A percentile compares a stretch with the other conserved stretches of the same genome.
Evolutionary conservation across 2,888 invertebrate genomes (phyloP).

Genomic region (Tromatobia lineatoria): DNA sequence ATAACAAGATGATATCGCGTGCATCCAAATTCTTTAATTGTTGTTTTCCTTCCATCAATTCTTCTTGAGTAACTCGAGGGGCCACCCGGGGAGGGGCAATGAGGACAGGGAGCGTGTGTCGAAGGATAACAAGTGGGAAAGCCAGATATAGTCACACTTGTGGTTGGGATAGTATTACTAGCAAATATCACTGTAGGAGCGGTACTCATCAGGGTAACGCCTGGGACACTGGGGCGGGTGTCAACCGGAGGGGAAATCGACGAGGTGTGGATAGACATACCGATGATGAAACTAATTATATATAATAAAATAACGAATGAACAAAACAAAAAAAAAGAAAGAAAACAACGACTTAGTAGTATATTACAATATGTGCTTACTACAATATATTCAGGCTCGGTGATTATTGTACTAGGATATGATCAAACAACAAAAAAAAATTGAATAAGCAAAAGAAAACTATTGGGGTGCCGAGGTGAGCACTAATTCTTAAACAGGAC

Average conservation of each 20-base stretch:
- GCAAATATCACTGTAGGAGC: background rate
- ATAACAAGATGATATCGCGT: background rate
- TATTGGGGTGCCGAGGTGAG: background rate
- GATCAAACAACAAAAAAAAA: background rate
- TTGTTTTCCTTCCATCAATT: background rate
- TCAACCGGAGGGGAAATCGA: background rate
- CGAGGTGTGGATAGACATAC: background rate
- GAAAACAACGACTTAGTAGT: background rate
- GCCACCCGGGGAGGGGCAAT: background rate
- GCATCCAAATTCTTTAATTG: background rate
- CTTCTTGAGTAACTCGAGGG: background rate
- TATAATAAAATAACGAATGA: too few species aligned
- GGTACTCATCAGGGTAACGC: background rate
- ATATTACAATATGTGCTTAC: too few species aligned
- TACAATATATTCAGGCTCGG: too few species aligned
- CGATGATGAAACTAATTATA: background rate
- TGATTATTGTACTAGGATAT: background rate
- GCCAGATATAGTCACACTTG: background rate
- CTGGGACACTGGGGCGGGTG: background rate
- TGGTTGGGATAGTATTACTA: background rate
- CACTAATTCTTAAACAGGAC: background rate
- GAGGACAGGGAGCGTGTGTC: background rate
- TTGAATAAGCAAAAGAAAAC: background rate
- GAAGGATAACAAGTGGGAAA: background rate
- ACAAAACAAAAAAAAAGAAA: too few species aligned